Base-by-base conservation (phyloP, 2,888 invertebrate genomes). In the Pediacus dermestoides region DNA sequence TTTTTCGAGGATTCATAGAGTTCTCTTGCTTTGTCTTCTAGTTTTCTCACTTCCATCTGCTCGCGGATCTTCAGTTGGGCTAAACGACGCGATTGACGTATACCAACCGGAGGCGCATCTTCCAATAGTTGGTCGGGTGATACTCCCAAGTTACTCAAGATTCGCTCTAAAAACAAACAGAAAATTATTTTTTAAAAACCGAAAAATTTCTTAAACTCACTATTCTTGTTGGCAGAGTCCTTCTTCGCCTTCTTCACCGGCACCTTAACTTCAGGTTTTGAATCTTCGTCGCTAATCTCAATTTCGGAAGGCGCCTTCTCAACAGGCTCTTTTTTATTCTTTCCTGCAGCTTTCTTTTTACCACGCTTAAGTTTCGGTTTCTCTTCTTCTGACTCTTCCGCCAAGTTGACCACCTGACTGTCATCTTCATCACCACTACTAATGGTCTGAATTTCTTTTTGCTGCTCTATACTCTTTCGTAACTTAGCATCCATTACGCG, bases 31-130 rank as follows among this genome's bases (percentile, higher is more conserved):
- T 46, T 42, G 27, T 35, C 48, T 31, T 39, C 12, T 35, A 46
- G 49, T 21, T 50, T 11, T n/a, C n/a, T 46, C 43, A 56, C 8
- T 43, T 90, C 87, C 0, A 87, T 87, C 63, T 90, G 88, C 60
- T 91, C 90, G 49, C 81, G 84, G 40, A 91, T 88, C 66, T 90
- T 88, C 58, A 88, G 75, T 66, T 89, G 89, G 0, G 91, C 92
- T 52, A 93, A 88, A 42, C 93, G 74, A 1, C 91, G 74, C 2
- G 89, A 89, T 58, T 88, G 86, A 4, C 92, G 71, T 2, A 89
- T 83, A 1, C 86, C 81, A 0, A 13, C 14, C 14, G 7, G 28
- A 3, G 28, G 14, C 6, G 78, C 57, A 30, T 70, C 73, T 1
- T 72, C 70, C 0, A 68, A 63, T 23, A 40, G 13, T 18, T 40